Base-by-base conservation (phyloP, 2,113 vertebrate species). In the Peromyscus maniculatus region DNA sequence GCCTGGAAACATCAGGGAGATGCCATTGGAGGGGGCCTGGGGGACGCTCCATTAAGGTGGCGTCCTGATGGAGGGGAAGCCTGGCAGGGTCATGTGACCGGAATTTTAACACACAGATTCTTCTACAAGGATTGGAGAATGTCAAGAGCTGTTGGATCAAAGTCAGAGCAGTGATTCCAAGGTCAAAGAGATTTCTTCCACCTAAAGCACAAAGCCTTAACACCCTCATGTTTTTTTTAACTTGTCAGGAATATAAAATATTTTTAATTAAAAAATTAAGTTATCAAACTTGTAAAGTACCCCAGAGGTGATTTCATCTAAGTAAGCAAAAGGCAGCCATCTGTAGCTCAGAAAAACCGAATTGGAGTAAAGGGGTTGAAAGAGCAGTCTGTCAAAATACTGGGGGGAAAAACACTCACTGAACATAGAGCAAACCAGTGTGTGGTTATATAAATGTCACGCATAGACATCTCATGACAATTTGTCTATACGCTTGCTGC, bases 1-100 rank as follows among this genome's bases (percentile, higher is more conserved):
- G 75, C 92, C 87, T 77, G 95, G 87, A 87, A 95, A 52, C 28
- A 5, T 87, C 86, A 75, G 67, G n/a, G 79, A 94, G 95, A 71
- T n/a, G 55, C 6, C 59, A 36, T 55, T 77, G 72, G 43, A 39
- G 55, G 13, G 57, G 17, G 24, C 22, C 0, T 12, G 62, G 87
- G 6, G 8, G 16, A 15, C 96, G 49, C 55, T 91, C 78, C 33
- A 74, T 64, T 49, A 95, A 33, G 0, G 10, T 21, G 69, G 9
- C 57, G 43, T 87, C 52, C 33, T 72, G 36, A 78, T 67, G 31
- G 74, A 36, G 9, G 78, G 36, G 52, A 39, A 33, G 57, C 39
- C 17, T 13, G 0, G 46, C 67, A 67, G 49, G 36, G 21, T 46
- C 22, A 4, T 0, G 31, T 13, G 64, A 89, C 0, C 33, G 75